A percentile compares a stretch with the other conserved stretches of the same genome.
phyloP scores from a whole-genome alignment of 2,888 invertebrate genomes.

The Apodemia hepburni region DNA sequence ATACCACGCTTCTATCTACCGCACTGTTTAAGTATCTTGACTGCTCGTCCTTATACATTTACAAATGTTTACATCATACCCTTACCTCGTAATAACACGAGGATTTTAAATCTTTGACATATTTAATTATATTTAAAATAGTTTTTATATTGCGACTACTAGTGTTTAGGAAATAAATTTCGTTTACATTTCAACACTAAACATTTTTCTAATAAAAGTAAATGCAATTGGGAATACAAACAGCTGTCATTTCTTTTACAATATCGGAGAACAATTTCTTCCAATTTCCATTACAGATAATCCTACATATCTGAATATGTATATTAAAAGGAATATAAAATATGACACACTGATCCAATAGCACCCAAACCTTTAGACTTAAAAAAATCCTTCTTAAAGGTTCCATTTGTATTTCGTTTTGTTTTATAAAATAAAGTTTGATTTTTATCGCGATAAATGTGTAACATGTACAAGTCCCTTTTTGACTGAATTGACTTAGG shows the following conservation, averaged over 20 bases:
- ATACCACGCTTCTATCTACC: constrained; percentile 17
- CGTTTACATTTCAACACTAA: constrained; percentile 17
- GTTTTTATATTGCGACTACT: not conserved
- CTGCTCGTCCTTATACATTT: not conserved
- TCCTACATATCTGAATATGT: not conserved
- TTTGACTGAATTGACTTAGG: too few relatives aligned
- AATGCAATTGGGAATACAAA: constrained; percentile 2
- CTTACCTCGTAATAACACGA: not conserved
- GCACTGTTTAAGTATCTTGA: constrained; percentile 5
- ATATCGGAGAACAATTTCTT: not conserved
- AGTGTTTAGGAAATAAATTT: constrained; percentile 2
- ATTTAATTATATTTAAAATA: constrained; percentile 1
- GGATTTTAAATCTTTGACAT: not conserved
- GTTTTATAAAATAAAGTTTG: too few relatives aligned
- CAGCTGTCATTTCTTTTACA: not conserved
- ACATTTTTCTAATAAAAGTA: constrained; percentile 12
- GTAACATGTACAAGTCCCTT: too few relatives aligned
- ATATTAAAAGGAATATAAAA: too few relatives aligned
- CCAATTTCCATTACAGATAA: not conserved
- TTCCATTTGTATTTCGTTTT: too few relatives aligned
- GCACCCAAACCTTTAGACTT: not conserved
- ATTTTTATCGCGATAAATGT: too few relatives aligned
- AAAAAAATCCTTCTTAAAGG: not conserved
- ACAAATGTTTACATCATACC: constrained; percentile 5
- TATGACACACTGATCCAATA: not conserved